Evolutionary conservation across 37 sponge, comb jelly and placozoan species (phyloP), one percentile per base, ranked within the genome.

Genomic region (Eunapius fragilis): DNA sequence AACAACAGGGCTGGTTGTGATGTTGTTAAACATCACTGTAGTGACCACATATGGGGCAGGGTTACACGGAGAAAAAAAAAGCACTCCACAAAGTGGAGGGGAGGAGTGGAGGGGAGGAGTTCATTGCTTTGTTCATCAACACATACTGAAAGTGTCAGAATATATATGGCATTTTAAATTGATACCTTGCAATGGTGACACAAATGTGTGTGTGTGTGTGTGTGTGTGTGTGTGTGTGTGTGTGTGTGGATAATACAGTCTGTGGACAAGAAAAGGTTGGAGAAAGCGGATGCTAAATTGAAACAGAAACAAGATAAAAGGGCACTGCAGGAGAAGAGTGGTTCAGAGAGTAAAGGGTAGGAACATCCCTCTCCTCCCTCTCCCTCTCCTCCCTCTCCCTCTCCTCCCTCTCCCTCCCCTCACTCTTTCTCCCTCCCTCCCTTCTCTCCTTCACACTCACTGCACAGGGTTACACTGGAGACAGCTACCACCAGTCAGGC

Each of bases 221-320:
- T 33, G 27, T n/a, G 37, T 26, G n/a, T 23, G 68, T 25, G 17
- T 38, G 19, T 17, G 25, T 41, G 23, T 82, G 25, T 71, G 23
- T 71, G 48, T 82, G 47, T 13, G 33, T 76, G 48, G 27, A 33
- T 24, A 28, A 45, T 87, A 24, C 25, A 92, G 90, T 25, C 13
- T 47, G 89, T 94, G 25, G 91, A 97, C 77, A 84, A 91, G 86
- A 84, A 92, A 71, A 94, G 87, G 74, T 74, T 97, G 67, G 89
- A 90, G 26, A 97, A 97, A 69, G 97, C 87, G 28, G 97, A 97
- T 73, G 89, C 86, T 37, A 94, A 91, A 74, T 79, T 86, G 24
- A 89, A 86, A 38, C 88, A 81, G 83, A 97, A 97, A 78, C 83
- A 85, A 25, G 97, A 92, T 71, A 97, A 87, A 80, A 89, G 86